Conservation (phyloP, 1,140 invertebrate species). For the Atta cephalotes region DNA sequence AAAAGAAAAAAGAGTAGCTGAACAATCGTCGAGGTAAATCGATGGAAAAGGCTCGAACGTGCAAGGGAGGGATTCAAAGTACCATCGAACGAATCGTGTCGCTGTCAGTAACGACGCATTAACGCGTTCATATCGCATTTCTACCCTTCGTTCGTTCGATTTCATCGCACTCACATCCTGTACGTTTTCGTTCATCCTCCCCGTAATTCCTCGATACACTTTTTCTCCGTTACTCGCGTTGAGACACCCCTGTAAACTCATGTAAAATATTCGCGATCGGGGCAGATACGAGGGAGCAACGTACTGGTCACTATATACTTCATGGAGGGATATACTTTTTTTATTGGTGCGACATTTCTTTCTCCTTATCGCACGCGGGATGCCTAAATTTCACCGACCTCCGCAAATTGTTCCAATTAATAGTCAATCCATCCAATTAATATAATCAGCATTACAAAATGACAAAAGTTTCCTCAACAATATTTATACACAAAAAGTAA, state of each 20-base stretch:
- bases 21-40: conserved; percentile 57
- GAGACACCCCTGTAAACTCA: conserved; percentile 37
- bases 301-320: conserved; percentile 6
- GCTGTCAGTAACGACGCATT: conserved; percentile 83
- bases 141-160: conserved; percentile 75
- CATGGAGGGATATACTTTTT: neutral
- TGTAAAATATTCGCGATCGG: conserved; percentile 29
- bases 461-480: neutral
- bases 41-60: conserved; percentile 58
- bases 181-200: conserved; percentile 66
- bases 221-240: conserved; percentile 15
- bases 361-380: neutral
- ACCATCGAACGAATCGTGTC: conserved; percentile 81
- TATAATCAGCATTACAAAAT: no score
- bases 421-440: no score
- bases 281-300: neutral
- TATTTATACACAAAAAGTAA: neutral
- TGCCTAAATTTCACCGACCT: neutral
- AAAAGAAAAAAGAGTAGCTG: conserved; percentile 43
- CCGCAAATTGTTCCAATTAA: neutral
- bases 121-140: conserved; percentile 83
- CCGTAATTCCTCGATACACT: conserved; percentile 60
- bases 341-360: neutral
- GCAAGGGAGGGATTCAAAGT: conserved; percentile 71
- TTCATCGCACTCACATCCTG: conserved; percentile 47